Conservation (phyloP, 2,113 vertebrate species). For the Sylvietta virens region DNA sequence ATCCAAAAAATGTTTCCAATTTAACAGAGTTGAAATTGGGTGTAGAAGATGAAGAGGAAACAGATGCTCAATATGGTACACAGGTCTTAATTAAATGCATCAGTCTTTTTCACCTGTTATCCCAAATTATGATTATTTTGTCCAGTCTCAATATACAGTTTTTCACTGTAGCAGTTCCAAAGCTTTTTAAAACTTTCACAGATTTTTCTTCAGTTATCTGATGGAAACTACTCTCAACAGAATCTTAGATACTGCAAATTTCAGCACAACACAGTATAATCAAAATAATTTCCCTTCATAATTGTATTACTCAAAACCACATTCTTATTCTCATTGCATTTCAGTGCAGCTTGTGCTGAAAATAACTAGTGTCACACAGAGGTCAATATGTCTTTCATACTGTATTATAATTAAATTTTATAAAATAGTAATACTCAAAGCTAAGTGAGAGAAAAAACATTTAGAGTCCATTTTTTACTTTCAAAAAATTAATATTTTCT, state of each 20-base stretch:
- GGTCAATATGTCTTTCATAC: background rate
- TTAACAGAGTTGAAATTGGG: background rate
- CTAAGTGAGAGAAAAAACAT: background rate
- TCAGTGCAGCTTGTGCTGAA: background rate
- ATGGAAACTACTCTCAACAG: background rate
- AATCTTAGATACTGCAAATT: background rate
- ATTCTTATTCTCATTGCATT: background rate
- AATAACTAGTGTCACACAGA: background rate
- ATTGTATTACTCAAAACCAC: background rate
- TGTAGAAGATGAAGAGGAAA: background rate
- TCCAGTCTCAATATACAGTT: background rate
- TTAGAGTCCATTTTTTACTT: background rate
- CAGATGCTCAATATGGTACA: background rate
- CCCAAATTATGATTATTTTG: background rate
- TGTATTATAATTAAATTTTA: background rate
- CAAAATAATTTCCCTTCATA: background rate
- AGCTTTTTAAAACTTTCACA: background rate
- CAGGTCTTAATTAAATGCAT: background rate
- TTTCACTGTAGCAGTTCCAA: background rate
- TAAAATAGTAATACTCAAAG: background rate
- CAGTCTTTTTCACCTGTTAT: background rate
- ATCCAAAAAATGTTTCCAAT: background rate
- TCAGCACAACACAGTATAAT: background rate
- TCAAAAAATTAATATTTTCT: background rate
- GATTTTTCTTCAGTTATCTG: background rate